phyloP scores from a whole-genome alignment of 2,113 vertebrate genomes.

The Cercopithecus mona region DNA sequence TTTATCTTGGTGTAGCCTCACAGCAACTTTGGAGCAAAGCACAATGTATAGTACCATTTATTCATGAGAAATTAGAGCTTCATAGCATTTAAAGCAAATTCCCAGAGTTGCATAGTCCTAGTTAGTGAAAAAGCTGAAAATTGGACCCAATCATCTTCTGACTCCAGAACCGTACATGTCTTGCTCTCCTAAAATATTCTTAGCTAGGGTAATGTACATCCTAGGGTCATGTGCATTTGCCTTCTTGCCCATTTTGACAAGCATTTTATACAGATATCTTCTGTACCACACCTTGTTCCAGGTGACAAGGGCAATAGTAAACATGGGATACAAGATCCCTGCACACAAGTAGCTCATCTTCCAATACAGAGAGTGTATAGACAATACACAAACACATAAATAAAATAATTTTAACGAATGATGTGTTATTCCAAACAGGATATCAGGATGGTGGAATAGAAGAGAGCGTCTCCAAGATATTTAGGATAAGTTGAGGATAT shows the following conservation, averaged over 20 bases:
- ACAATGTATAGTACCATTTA: fast-evolving
- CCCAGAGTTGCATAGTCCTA: background rate
- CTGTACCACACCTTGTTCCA: background rate
- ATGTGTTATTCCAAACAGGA: background rate
- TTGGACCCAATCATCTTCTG: background rate
- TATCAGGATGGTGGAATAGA: too few relatives aligned
- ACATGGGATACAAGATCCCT: too few relatives aligned
- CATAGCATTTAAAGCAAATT: background rate
- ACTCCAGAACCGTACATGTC: background rate
- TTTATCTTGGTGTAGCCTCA: too few relatives aligned
- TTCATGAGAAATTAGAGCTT: background rate
- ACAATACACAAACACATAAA: background rate
- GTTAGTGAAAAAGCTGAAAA: background rate
- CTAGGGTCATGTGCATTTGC: background rate
- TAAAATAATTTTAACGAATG: background rate
- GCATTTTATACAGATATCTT: fast-evolving
- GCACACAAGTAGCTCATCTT: background rate
- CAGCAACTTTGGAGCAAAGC: fast-evolving
- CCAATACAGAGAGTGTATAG: background rate
- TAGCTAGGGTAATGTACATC: background rate
- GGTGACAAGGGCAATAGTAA: background rate
- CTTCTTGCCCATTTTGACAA: background rate
- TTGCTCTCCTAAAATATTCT: background rate
- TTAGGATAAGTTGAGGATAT: background rate
- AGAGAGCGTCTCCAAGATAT: background rate